Evolutionary conservation across 1,140 invertebrate species (phyloP).

Genomic region (Aphelinus certus): DNA sequence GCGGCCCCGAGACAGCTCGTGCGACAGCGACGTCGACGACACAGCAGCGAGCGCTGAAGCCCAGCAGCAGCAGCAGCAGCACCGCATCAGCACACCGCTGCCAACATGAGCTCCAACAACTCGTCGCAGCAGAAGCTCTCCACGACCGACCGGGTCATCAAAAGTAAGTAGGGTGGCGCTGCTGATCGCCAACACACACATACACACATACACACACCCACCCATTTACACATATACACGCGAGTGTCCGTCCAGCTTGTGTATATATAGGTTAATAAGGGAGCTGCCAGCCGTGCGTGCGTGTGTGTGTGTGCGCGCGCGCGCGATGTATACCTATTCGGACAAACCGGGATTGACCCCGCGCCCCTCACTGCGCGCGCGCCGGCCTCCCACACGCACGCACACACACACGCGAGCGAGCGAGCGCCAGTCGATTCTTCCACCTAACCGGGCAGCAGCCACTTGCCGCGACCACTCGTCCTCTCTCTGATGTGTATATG

Average conservation of each 20-base stretch:
- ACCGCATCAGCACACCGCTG: conserved; percentile 47
- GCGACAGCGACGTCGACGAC: too few relatives aligned
- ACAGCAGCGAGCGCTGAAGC: too few relatives aligned
- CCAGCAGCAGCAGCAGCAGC: not conserved
- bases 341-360: conserved; percentile 27
- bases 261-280: too few relatives aligned
- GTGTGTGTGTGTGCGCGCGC: not conserved
- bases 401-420: not conserved
- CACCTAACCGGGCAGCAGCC: too few relatives aligned
- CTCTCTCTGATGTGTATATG: too few relatives aligned
- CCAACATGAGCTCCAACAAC: conserved; percentile 70
- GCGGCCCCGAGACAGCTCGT: too few relatives aligned
- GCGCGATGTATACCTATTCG: not conserved
- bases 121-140: conserved; percentile 70
- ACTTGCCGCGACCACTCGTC: too few relatives aligned
- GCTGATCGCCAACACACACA: not conserved
- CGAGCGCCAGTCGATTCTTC: not conserved
- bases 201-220: not conserved
- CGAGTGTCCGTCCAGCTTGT: too few relatives aligned
- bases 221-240: not conserved
- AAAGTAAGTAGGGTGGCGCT: conserved; percentile 70
- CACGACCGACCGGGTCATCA: conserved; percentile 77
- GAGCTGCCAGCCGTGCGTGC: too few relatives aligned
- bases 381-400: not conserved
- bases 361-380: not conserved